Evolutionary conservation across 2,113 vertebrate species (phyloP), one percentile per base, ranked within the genome.

Genomic region (Gyps fulvus): DNA sequence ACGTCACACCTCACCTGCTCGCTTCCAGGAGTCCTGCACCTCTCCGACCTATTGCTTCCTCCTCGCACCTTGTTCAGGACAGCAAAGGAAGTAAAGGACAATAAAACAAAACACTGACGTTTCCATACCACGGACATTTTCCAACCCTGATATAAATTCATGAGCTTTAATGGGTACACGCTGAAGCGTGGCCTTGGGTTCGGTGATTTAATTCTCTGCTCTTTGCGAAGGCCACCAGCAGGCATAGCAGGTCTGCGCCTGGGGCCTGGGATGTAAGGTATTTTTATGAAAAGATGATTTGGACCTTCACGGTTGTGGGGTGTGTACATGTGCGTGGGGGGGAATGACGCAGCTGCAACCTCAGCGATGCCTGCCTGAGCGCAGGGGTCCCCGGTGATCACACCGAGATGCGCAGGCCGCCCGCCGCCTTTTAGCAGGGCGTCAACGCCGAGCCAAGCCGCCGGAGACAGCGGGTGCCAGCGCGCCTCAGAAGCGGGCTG

Each of bases 361-460:
- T 63, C 79, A 94, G 83, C 74, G n/a, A 13, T 13, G 66, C 18
- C 83, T 50, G 76, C 31, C 74, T 11, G 62, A 17, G 52, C 38
- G 16, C 42, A 59, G 52, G 16, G 5, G 61, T 70, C 52, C 42
- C 42, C 58, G 3, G n/a, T 5, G 32, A 14, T 7, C 54, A 21
- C 13, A 18, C 69, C 11, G 50, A 54, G 55, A 16, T 8, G 38
- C 32, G 9, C 69, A 74, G 45, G 70, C 79, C 81, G 42, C 57
- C 59, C 7, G 2, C 8, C 6, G 12, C 70, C 70, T 61, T 86
- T 58, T 50, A 65, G 34, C 32, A 8, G 2, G 38, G 31, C 14
- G 0, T 7, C 74, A 49, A 2, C 0, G 3, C 42, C 9, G n/a
- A 67, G 66, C 52, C 80, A 55, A 93, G 67, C 49, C 0, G 3